Base-by-base conservation (phyloP, 2,113 vertebrate species). In the Anser cygnoides region DNA sequence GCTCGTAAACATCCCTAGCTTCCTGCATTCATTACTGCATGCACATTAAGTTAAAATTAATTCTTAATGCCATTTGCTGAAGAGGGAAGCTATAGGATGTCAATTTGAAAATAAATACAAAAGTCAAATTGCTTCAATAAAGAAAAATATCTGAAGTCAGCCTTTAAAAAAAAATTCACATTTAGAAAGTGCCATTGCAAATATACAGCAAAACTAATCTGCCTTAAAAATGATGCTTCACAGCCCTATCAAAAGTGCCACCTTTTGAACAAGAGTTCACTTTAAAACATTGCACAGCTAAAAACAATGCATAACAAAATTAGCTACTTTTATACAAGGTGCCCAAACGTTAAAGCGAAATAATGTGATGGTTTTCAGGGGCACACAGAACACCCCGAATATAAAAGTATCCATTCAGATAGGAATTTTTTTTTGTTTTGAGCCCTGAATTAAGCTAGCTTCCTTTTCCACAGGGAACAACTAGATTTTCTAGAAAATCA, bases 141-240 rank as follows among this genome's bases (percentile, higher is more conserved):
- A 82, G 75, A 93, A 90, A 76, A 95, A 88, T 63, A 62, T 43
- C 81, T 39, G 81, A 83, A 76, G 68, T 54, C n/a, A 13, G 80
- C 91, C 70, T 96, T 91, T 67, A 91, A 80, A 74, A 94, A 95
- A 95, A 62, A 95, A 96, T 92, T 98, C 97, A 96, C 92, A 94
- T 95, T 92, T 97, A 94, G 86, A 98, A 98, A 98, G 98, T 98
- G 98, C 97, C 95, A 84, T 96, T 95, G 94, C 94, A 97, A 97
- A 97, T 96, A 97, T 90, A 98, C 95, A 98, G 97, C 96, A 93
- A 95, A 96, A 87, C 26, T 94, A 10, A 46, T 52, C 91, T 92
- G 86, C 93, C 79, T 95, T 92, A 90, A 44, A 85, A 83, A 52
- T 25, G 76, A 91, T 20, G 83, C 95, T 93, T 96, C 89, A 87